phyloP scores from a whole-genome alignment of 2,797 vertebrate species.

The Phoxinus dragarum region DNA sequence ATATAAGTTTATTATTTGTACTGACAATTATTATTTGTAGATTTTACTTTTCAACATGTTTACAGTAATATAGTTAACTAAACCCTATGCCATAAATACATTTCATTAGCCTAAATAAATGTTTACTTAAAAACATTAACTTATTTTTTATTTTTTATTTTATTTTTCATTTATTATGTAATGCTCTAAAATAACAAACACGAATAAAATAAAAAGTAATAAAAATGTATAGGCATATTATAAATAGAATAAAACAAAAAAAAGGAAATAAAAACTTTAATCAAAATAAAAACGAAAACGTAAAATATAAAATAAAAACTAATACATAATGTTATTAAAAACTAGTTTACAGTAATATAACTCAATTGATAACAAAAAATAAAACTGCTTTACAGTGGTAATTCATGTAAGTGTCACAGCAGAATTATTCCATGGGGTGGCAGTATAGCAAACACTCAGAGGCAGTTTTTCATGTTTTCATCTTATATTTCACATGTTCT shows the following conservation, averaged over 20 bases:
- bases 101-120: neutral
- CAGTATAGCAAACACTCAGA: slow-evolving; percentile 18
- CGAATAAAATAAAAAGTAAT: neutral
- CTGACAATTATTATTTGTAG: neutral
- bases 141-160: neutral
- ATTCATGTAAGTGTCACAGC: neutral
- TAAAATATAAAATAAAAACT: neutral
- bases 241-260: no score
- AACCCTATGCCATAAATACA: neutral
- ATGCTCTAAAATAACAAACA: neutral
- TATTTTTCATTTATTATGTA: neutral
- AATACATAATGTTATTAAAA: neutral
- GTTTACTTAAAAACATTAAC: no score
- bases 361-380: neutral
- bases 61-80: neutral
- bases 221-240: neutral
- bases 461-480: neutral
- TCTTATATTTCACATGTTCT: slow-evolving; percentile 3
- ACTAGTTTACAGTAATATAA: neutral
- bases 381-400: neutral
- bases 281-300: neutral
- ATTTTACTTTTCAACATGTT: neutral
- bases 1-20: neutral
- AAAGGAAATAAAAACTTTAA: neutral
- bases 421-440: slow-evolving; percentile 28